A percentile compares a stretch with the other conserved stretches of the same genome.
phyloP scores from a whole-genome alignment of 2,113 vertebrate genomes.

The Pteruthius melanotis region DNA sequence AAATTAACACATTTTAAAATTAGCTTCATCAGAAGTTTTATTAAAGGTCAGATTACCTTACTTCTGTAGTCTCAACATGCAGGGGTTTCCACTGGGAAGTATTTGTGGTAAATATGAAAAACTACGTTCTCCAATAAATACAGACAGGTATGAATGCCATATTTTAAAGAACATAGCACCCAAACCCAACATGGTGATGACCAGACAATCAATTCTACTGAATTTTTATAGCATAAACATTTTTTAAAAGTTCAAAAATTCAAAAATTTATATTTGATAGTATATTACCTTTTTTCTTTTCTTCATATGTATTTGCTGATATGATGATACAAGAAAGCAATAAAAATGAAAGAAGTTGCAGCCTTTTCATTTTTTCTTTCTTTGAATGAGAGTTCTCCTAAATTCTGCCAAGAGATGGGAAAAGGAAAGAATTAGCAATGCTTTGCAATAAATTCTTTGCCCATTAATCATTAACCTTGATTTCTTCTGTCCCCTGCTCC shows the following conservation, averaged over 20 bases:
- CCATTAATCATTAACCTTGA: conserved; percentile 77
- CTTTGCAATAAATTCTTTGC: conserved; percentile 31
- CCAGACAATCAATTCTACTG: not conserved
- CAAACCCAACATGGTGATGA: not conserved
- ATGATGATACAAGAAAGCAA: conserved; percentile 33
- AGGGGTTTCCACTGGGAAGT: not conserved
- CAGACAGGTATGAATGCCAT: not conserved
- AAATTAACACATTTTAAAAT: not conserved
- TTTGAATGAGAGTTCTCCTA: not conserved
- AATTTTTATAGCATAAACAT: not conserved
- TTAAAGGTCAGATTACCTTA: not conserved
- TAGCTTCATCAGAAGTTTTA: not conserved
- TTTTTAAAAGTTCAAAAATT: not conserved
- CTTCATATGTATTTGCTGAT: conserved; percentile 35
- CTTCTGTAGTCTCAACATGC: not conserved
- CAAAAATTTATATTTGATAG: not conserved
- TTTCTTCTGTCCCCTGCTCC: not conserved
- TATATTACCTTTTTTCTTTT: conserved; percentile 69
- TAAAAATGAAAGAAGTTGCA: conserved; percentile 30
- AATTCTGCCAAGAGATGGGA: conserved; percentile 52
- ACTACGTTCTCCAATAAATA: not conserved
- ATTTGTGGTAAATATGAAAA: not conserved
- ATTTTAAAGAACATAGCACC: not conserved
- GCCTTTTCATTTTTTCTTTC: conserved; percentile 64
- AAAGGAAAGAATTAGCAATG: conserved; percentile 3